These are phyloP conservation scores for Cryptocephalus primarius DNA, from an alignment of 2,888 invertebrate genomes.

Conservation along the genomic window DNA sequence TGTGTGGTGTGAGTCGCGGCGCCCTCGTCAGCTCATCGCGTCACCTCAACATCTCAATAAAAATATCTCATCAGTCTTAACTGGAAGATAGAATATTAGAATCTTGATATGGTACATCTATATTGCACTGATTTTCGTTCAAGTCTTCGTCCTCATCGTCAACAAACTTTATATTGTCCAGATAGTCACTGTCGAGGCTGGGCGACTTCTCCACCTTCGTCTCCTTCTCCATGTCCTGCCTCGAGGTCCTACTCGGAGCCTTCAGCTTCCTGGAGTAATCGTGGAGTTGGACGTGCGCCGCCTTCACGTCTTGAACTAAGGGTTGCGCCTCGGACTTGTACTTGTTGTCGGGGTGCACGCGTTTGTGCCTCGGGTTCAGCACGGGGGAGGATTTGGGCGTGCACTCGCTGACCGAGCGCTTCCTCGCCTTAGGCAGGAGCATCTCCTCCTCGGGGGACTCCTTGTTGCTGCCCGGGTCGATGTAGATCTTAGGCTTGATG, in stretches of 20 bases:
- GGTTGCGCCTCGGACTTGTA: conserved; percentile 16
- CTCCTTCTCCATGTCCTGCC: conserved; percentile 46
- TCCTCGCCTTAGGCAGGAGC: conserved; percentile 35
- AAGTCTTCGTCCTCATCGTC: conserved; percentile 50
- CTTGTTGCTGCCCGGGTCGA: conserved; percentile 55
- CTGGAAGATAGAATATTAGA: conserved; percentile 34
- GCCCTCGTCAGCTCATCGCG: no score
- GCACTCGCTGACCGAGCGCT: conserved; percentile 15
- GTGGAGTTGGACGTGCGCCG: conserved; percentile 25
- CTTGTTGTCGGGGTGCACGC: conserved; percentile 22
- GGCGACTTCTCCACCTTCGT: conserved; percentile 58
- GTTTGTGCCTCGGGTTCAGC: conserved; percentile 19
- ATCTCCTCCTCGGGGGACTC: conserved; percentile 52
- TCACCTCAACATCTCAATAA: not conserved
- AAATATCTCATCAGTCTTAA: conserved; percentile 17
- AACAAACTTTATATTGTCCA: conserved; percentile 59
- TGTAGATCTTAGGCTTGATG: conserved; percentile 28
- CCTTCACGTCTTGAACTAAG: conserved; percentile 17
- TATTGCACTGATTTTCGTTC: conserved; percentile 32
- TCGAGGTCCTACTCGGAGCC: conserved; percentile 8
- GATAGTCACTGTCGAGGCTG: conserved; percentile 45
- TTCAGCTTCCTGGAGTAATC: conserved; percentile 22
- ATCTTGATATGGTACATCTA: conserved; percentile 33
- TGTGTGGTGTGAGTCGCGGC: no score
- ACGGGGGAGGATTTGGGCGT: conserved; percentile 19